Percentiles rank a stretch among this genome's conserved stretches.
These are phyloP conservation scores for Lepidocyrtinus sp. DNA, from an alignment of 2,888 invertebrate species.

Conservation along the genomic window DNA sequence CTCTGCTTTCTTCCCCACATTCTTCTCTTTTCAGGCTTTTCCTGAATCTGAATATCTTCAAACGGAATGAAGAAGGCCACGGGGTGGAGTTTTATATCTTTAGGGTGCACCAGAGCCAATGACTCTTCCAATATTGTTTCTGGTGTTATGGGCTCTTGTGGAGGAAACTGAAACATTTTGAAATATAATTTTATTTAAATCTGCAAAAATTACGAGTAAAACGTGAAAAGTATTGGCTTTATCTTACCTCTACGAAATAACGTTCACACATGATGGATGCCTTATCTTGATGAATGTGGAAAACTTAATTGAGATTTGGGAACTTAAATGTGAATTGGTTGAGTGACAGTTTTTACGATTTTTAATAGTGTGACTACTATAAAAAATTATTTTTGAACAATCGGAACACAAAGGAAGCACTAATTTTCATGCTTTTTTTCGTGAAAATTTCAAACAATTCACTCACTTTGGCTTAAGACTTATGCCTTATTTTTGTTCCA, in stretches of 20 bases:
- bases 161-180: slow-evolving; percentile 40
- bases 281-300: too few relatives aligned
- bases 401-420: not conserved
- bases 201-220: too few relatives aligned
- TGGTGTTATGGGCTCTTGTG: slow-evolving; percentile 35
- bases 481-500: too few relatives aligned
- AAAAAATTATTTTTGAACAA: not conserved
- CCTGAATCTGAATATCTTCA: slow-evolving; percentile 24
- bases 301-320: too few relatives aligned
- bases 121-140: slow-evolving; percentile 44
- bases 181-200: too few relatives aligned
- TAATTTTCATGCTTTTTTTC: not conserved
- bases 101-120: slow-evolving; percentile 37
- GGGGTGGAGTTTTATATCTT: slow-evolving; percentile 38
- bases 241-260: not conserved
- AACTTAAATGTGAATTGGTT: too few relatives aligned
- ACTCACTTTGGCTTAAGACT: too few relatives aligned
- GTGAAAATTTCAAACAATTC: not conserved
- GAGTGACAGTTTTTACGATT: too few relatives aligned
- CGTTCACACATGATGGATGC: not conserved
- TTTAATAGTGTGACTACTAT: not conserved
- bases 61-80: slow-evolving; percentile 54
- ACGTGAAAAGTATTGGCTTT: too few relatives aligned
- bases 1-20: slow-evolving; percentile 27
- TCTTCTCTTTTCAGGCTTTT: slow-evolving; percentile 29